phyloP scores from a whole-genome alignment of 1,140 invertebrate genomes.

The Anadara kagoshimensis region DNA sequence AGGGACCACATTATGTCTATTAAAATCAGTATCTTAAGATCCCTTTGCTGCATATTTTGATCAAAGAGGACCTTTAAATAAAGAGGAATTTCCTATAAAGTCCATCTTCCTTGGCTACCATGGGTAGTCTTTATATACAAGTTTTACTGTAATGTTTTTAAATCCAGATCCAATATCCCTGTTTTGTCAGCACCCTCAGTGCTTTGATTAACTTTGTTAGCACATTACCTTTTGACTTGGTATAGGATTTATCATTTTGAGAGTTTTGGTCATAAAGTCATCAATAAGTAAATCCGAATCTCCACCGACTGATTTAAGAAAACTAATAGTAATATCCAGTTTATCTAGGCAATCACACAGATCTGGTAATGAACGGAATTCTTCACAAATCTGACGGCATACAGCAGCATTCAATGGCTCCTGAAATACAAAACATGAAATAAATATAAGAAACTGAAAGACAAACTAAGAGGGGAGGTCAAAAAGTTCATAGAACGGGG shows the following conservation, averaged over 20 bases:
- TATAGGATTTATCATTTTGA: slow-evolving; percentile 50
- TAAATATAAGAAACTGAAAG: too few relatives aligned
- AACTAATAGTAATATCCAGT: slow-evolving; percentile 57
- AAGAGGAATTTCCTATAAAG: neutral
- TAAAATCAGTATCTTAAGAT: too few relatives aligned
- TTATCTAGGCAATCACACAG: slow-evolving; percentile 55
- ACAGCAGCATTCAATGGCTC: slow-evolving; percentile 40
- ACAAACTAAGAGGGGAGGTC: too few relatives aligned
- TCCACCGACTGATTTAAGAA: slow-evolving; percentile 54
- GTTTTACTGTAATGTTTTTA: too few relatives aligned
- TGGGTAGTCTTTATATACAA: too few relatives aligned
- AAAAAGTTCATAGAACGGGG: too few relatives aligned
- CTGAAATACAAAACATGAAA: slow-evolving; percentile 10
- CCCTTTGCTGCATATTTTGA: too few relatives aligned
- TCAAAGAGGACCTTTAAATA: too few relatives aligned
- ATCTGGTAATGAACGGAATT: slow-evolving; percentile 48
- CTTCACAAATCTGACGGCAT: slow-evolving; percentile 43
- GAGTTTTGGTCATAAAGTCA: slow-evolving; percentile 54
- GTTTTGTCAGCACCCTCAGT: too few relatives aligned
- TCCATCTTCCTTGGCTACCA: too few relatives aligned
- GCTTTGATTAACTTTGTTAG: neutral
- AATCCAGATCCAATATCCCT: too few relatives aligned
- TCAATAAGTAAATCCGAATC: slow-evolving; percentile 28
- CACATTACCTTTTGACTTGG: slow-evolving; percentile 45
- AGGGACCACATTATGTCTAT: too few relatives aligned